Conservation (phyloP, 2,113 vertebrate genomes). For the Ptyas mucosa region DNA sequence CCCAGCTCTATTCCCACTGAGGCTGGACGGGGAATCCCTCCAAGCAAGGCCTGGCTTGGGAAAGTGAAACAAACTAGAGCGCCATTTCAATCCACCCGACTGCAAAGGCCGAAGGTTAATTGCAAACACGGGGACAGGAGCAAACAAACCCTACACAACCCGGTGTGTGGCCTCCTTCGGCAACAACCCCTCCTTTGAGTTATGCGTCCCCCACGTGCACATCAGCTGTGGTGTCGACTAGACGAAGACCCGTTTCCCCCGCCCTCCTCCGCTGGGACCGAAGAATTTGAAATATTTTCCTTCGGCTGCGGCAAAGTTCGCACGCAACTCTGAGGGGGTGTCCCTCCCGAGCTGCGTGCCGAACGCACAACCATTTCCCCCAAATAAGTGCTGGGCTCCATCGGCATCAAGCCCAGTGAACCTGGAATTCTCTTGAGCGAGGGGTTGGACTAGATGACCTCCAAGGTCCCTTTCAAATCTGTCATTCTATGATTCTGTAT, state of each 20-base stretch:
- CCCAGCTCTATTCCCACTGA: too few relatives aligned
- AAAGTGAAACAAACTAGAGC: background rate
- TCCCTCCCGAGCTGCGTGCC: background rate
- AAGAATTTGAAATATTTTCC: background rate
- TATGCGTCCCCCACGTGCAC: background rate
- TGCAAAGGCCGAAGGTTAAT: background rate
- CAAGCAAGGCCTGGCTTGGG: too few relatives aligned
- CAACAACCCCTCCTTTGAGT: background rate
- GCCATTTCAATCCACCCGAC: too few relatives aligned
- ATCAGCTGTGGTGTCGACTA: background rate
- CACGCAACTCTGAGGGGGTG: background rate
- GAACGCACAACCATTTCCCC: background rate
- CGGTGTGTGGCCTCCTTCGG: too few relatives aligned
- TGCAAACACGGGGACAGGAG: background rate
- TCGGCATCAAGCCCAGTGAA: too few relatives aligned
- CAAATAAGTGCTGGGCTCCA: background rate
- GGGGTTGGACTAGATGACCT: too few relatives aligned
- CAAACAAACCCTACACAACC: background rate
- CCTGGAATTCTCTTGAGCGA: too few relatives aligned
- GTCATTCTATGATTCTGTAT: too few relatives aligned
- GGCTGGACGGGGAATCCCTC: too few relatives aligned
- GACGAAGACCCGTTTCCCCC: background rate
- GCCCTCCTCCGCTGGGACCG: rapidly evolving
- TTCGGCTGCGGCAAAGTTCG: too few relatives aligned
- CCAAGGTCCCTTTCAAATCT: too few relatives aligned